Evolutionary conservation across 2,797 vertebrate genomes (phyloP), one percentile per base, ranked within the genome.

Genomic region (Enteromius mattozi): DNA sequence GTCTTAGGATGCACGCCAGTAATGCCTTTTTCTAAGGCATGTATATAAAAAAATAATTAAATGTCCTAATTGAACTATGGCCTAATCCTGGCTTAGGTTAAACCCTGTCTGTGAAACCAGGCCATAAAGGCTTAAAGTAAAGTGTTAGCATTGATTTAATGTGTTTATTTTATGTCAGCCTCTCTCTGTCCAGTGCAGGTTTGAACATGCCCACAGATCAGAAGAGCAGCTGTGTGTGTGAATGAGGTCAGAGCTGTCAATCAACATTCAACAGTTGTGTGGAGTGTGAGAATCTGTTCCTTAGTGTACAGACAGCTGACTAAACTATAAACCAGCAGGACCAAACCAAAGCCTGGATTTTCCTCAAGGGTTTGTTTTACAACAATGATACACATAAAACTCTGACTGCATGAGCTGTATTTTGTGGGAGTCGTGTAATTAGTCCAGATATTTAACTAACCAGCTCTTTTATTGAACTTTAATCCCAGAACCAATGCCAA

Each of bases 111-210:
- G 37, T 37, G 37, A 37, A 7, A 37, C 1, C 3, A 7, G 37
- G 37, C 7, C 40, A 49, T 51, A n/a, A 56, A 56, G 21, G 54
- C 54, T 10, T n/a, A 10, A 56, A 56, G 51, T 54, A 3, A 54
- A 54, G 54, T 56, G 54, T 56, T 19, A 51, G 2, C 10, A 14
- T 30, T 63, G 6, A 63, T 63, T 63, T 16, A 2, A 16, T 30
- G 61, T 27, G 3, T 63, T 30, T 2, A 16, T 30, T 8, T 42
- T 9, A 42, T n/a, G n/a, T n/a, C n/a, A n/a, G n/a, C n/a, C n/a
- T n/a, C n/a, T n/a, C n/a, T n/a, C n/a, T 10, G 56, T 59, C 56
- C 72, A n/a, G 19, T 37, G 19, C 72, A 40, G 74, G 74, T 77
- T 77, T 59, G 12, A 59, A 27, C 74, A 59, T 59, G 74, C 51